phyloP scores from a whole-genome alignment of 2,888 invertebrate species.

The Drosophila anceps region DNA sequence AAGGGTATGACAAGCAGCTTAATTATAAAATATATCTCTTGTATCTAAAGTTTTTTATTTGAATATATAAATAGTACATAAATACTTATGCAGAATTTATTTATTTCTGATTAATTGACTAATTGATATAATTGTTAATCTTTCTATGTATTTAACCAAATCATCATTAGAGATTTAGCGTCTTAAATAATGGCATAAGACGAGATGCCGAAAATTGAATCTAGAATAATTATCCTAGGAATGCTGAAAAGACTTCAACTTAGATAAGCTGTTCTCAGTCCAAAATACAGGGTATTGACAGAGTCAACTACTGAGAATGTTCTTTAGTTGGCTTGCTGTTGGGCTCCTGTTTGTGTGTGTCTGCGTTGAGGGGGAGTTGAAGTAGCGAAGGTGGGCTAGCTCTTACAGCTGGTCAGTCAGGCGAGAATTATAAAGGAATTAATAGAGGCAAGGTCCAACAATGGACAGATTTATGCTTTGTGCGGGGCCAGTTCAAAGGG shows the following conservation, averaged over 20 bases:
- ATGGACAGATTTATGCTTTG: slow-evolving; percentile 56
- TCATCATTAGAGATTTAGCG: too few species aligned
- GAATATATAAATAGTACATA: neutral
- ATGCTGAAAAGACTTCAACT: neutral
- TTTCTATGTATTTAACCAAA: too few species aligned
- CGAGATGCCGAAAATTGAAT: too few species aligned
- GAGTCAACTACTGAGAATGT: neutral
- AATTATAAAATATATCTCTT: neutral
- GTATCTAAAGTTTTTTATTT: neutral
- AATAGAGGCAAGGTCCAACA: slow-evolving; percentile 69
- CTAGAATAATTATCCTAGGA: too few species aligned
- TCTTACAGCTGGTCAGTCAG: slow-evolving; percentile 74
- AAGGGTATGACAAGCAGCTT: slow-evolving; percentile 11
- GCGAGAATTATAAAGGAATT: slow-evolving; percentile 83
- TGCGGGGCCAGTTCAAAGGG: slow-evolving; percentile 56
- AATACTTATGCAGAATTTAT: too few species aligned
- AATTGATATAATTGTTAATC: too few species aligned
- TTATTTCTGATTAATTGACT: too few species aligned
- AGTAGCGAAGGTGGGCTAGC: slow-evolving; percentile 42
- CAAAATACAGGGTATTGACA: slow-evolving; percentile 13
- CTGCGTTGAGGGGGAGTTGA: slow-evolving; percentile 44
- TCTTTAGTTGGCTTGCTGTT: slow-evolving; percentile 4
- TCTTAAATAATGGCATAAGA: too few species aligned
- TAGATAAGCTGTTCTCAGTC: too few species aligned
- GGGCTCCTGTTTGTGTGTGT: slow-evolving; percentile 15